A percentile compares a stretch with the other conserved stretches of the same genome.
Evolutionary conservation across 2,888 invertebrate species (phyloP).

Genomic region (Drosophila prolongata): DNA sequence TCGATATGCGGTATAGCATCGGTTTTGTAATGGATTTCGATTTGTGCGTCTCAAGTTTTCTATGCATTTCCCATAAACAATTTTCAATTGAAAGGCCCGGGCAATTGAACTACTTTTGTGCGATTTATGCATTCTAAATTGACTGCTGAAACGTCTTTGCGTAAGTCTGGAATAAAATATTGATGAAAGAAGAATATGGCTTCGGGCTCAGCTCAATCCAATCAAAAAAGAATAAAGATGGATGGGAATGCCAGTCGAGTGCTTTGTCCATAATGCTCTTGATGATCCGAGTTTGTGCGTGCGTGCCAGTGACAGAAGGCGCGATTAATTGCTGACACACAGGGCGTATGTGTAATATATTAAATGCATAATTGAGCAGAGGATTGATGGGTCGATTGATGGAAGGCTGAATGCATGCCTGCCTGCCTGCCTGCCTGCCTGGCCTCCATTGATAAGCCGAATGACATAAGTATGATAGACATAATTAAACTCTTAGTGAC

Average conservation of each 20-base stretch:
- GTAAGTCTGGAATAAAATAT: constrained; percentile 13
- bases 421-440: constrained; percentile 11
- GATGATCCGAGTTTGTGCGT: constrained; percentile 30
- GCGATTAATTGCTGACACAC: constrained; percentile 53
- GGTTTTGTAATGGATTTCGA: constrained; percentile 64
- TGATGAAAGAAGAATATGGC: neutral
- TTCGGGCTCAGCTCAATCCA: constrained; percentile 1
- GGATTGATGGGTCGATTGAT: constrained; percentile 51
- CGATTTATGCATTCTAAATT: constrained; percentile 48
- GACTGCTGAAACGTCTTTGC: constrained; percentile 33
- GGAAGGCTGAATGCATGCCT: constrained; percentile 18
- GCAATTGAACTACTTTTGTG: constrained; percentile 71
- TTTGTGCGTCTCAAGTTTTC: constrained; percentile 61
- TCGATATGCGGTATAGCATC: constrained; percentile 14
- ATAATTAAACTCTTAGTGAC: constrained; percentile 49
- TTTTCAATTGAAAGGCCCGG: constrained; percentile 65
- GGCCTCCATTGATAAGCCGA: constrained; percentile 52
- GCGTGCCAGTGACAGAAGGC: constrained; percentile 29
- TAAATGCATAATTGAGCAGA: constrained; percentile 48
- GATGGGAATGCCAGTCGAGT: constrained; percentile 20
- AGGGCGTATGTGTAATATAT: constrained; percentile 52
- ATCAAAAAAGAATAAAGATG: constrained; percentile 10
- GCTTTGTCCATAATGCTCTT: constrained; percentile 20
- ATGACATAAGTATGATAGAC: constrained; percentile 46
- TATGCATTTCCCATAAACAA: constrained; percentile 71